These are phyloP conservation scores for Carassius auratus DNA, from an alignment of 2,113 vertebrate genomes.

Conservation along the genomic window DNA sequence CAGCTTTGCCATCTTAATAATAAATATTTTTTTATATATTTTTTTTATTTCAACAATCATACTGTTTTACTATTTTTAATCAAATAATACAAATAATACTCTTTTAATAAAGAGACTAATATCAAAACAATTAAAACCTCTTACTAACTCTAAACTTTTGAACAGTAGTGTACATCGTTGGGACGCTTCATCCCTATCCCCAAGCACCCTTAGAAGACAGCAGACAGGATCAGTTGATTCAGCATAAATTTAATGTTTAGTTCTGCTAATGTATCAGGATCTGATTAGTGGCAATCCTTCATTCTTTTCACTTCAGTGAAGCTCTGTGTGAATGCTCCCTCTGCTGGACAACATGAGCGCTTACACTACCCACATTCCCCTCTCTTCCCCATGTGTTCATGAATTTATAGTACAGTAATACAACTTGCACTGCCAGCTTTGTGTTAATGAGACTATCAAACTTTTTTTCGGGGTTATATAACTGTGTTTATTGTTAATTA, in stretches of 20 bases:
- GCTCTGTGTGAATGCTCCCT: constrained; percentile 35
- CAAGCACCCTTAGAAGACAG: background rate
- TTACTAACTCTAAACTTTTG: background rate
- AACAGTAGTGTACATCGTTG: background rate
- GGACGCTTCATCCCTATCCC: background rate
- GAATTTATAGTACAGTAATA: background rate
- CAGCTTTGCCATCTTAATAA: too few species aligned
- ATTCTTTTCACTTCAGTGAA: background rate
- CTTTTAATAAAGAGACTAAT: background rate
- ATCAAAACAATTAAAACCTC: background rate
- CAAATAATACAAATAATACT: background rate
- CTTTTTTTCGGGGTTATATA: background rate
- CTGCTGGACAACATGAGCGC: constrained; percentile 39
- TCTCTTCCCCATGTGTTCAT: background rate
- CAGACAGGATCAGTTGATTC: background rate
- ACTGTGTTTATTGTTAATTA: background rate
- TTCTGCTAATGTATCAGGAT: background rate
- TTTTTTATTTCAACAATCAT: too few species aligned
- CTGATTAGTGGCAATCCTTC: background rate
- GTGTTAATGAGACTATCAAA: constrained; percentile 10
- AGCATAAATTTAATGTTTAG: background rate
- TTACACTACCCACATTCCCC: background rate
- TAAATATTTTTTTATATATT: too few species aligned
- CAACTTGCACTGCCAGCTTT: background rate
- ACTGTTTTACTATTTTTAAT: background rate